Base-by-base conservation (phyloP, 2,113 vertebrate species). In the Tenebrosternarchus preto region DNA sequence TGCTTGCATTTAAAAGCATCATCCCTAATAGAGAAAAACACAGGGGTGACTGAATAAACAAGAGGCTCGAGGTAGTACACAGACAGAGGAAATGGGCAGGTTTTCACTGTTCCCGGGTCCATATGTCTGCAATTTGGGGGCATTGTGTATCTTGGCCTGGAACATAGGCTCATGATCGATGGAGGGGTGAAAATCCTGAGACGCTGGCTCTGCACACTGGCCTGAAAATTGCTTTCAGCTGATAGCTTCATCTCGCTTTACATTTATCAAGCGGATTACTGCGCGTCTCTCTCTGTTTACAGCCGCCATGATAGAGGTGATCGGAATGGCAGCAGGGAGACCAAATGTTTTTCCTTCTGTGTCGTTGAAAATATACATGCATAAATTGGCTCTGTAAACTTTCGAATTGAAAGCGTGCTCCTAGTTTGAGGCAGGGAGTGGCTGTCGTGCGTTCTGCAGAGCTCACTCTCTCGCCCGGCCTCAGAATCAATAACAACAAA, bases 51-150 rank as follows among this genome's bases (percentile, higher is more conserved):
- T 95, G 93, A 94, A 93, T 95, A 97, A 96, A 96, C 95, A 96
- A n/a, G 91, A 90, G 91, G 91, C 93, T 94, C 92, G 87, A 89
- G 88, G 88, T 90, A 94, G 93, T 93, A 91, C 86, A 86, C 91
- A 90, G 83, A 78, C 85, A 84, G 85, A 86, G 87, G 91, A 88
- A 88, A 81, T 74, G 83, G 77, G 91, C 90, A 89, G 94, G 80
- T 82, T 87, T 87, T 83, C 81, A 81, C 90, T 84, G 90, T 88
- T 88, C 89, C 90, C 81, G 39, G 91, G 94, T 95, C 94, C 96
- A 96, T 94, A 97, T 98, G 95, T 98, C 96, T 98, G 96, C 94
- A 97, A 97, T 97, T 96, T 96, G 94, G 95, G 94, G 94, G 94
- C 94, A 95, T 95, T 98, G 96, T 98, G 95, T 97, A 95, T 95